phyloP scores from a whole-genome alignment of 2,888 invertebrate species.

The Strigamia transsilvanica region DNA sequence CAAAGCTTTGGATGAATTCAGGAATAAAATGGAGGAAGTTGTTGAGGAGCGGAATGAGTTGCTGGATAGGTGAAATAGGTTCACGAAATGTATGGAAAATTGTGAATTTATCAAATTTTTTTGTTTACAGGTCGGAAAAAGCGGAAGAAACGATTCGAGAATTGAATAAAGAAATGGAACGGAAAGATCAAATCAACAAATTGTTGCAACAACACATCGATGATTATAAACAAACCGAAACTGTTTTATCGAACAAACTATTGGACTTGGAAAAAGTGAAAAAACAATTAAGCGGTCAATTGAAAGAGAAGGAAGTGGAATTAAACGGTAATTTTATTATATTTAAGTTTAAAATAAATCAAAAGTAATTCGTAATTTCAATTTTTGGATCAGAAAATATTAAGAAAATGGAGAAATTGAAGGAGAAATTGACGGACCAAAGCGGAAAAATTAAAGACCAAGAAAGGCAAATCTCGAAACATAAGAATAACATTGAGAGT shows the following conservation, averaged over 20 bases:
- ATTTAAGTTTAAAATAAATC: too few species aligned
- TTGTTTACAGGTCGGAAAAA: background rate
- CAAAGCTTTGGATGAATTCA: background rate
- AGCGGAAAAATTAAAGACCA: background rate
- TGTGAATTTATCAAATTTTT: background rate
- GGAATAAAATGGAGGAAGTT: background rate
- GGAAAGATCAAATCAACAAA: slow-evolving; percentile 3
- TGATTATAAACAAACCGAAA: background rate
- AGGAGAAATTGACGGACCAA: background rate
- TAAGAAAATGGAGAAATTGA: background rate
- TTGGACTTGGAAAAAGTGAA: background rate
- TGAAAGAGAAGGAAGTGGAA: background rate
- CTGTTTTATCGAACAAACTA: background rate
- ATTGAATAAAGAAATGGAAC: slow-evolving; percentile 17
- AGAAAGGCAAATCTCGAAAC: background rate
- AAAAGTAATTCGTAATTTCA: background rate
- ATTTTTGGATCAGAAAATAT: too few species aligned
- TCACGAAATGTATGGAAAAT: background rate
- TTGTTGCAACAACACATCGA: background rate
- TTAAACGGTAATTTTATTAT: background rate
- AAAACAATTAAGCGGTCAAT: background rate
- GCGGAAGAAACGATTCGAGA: background rate
- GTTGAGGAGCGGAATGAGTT: background rate
- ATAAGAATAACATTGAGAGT: background rate
- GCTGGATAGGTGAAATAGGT: background rate